Evolutionary conservation across 2,113 vertebrate species (phyloP).

Genomic region (Phrynosoma blainvillii): DNA sequence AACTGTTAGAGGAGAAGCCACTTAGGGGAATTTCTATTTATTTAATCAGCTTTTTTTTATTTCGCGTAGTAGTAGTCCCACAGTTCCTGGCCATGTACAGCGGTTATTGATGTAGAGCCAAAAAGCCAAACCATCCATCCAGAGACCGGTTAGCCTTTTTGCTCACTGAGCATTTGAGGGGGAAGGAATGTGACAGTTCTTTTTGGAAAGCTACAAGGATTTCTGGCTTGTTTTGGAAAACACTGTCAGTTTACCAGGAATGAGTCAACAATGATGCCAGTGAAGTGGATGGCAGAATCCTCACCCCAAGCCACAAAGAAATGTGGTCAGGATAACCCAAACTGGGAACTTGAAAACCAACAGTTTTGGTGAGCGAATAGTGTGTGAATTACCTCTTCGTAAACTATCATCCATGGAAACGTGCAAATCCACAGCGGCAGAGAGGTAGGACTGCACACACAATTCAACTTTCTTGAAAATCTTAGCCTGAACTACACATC

Average conservation of each 20-base stretch:
- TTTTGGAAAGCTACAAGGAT: slow-evolving; percentile 24
- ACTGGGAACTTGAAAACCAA: background rate
- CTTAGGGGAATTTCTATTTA: slow-evolving; percentile 70
- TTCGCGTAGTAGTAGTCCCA: slow-evolving; percentile 20
- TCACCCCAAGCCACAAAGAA: background rate
- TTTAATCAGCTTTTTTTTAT: slow-evolving; percentile 47
- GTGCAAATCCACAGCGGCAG: background rate
- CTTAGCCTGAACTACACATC: too few species aligned
- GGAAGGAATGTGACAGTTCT: background rate
- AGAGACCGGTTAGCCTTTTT: slow-evolving; percentile 63
- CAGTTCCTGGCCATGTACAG: slow-evolving; percentile 51
- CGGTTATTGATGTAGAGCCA: slow-evolving; percentile 54
- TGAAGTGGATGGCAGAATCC: background rate
- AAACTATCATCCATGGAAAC: background rate
- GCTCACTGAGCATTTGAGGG: slow-evolving; percentile 10
- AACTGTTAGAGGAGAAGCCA: slow-evolving; percentile 81
- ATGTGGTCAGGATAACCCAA: background rate
- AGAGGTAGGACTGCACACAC: background rate
- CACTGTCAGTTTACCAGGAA: too few species aligned
- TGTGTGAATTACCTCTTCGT: background rate
- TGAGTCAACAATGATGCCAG: background rate
- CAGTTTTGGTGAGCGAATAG: background rate
- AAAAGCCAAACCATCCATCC: slow-evolving; percentile 64
- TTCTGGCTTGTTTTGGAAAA: slow-evolving; percentile 37
- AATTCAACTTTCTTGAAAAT: background rate